Conservation (phyloP, 2,113 vertebrate genomes). For the Epinephelus fuscoguttatus region DNA sequence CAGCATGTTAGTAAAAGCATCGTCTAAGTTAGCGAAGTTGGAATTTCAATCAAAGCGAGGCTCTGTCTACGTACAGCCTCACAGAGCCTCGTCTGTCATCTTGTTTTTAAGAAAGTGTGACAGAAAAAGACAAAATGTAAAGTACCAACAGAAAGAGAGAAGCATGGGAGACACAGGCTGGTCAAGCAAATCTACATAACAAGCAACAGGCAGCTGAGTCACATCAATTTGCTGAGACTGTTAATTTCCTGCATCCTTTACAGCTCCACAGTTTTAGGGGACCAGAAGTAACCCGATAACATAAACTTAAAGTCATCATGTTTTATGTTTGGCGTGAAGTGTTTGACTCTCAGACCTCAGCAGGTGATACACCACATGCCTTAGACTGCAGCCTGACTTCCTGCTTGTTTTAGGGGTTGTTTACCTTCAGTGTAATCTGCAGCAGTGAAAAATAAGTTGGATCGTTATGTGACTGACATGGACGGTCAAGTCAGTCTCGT, state of each 20-base stretch:
- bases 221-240: no score
- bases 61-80: not conserved
- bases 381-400: no score
- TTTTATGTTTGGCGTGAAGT: not conserved
- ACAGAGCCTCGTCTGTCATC: not conserved
- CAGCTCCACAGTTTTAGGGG: no score
- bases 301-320: not conserved
- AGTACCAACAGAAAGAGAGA: not conserved
- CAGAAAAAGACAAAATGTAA: not conserved
- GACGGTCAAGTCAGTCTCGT: not conserved
- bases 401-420: not conserved
- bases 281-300: not conserved
- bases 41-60: not conserved
- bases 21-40: not conserved
- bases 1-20: not conserved
- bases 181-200: not conserved
- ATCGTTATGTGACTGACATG: no score
- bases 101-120: not conserved
- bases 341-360: no score
- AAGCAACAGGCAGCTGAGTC: not conserved
- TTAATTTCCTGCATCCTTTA: not conserved
- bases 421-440: not conserved
- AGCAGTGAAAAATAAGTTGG: not conserved
- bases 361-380: no score
- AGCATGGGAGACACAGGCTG: not conserved